These are phyloP conservation scores for Lophura nycthemera DNA, from an alignment of 2,113 vertebrate genomes.

Conservation along the genomic window DNA sequence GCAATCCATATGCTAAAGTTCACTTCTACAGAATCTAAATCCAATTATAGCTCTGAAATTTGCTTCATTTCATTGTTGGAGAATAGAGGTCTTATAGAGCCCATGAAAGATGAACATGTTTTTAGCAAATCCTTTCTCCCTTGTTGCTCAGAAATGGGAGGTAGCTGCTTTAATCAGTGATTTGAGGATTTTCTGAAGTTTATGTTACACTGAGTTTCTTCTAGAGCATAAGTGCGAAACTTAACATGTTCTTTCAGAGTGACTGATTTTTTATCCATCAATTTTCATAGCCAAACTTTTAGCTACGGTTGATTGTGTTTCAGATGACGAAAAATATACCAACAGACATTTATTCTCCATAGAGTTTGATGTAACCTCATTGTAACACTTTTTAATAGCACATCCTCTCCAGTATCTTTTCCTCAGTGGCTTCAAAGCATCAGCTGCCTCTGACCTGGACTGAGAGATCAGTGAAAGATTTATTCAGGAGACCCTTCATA, in stretches of 20 bases:
- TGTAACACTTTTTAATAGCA: not conserved
- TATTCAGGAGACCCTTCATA: not conserved
- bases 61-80: not conserved
- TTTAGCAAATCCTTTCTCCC: conserved; percentile 8
- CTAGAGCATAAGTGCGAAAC: not conserved
- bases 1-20: conserved; percentile 40
- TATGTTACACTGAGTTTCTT: not conserved
- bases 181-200: not conserved
- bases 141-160: not conserved
- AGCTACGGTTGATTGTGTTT: not conserved
- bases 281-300: not conserved
- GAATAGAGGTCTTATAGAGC: not conserved
- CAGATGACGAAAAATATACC: not conserved
- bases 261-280: not conserved
- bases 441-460: not conserved
- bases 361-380: not conserved
- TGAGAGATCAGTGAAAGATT: not conserved
- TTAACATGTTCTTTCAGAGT: not conserved
- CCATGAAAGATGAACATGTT: not conserved
- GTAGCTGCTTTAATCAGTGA: not conserved
- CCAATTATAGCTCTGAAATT: conserved; percentile 50
- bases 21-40: conserved; percentile 35
- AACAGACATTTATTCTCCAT: not conserved
- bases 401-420: not conserved
- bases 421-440: not conserved